phyloP scores from a whole-genome alignment of 2,797 vertebrate species.

The Parambassis ranga region DNA sequence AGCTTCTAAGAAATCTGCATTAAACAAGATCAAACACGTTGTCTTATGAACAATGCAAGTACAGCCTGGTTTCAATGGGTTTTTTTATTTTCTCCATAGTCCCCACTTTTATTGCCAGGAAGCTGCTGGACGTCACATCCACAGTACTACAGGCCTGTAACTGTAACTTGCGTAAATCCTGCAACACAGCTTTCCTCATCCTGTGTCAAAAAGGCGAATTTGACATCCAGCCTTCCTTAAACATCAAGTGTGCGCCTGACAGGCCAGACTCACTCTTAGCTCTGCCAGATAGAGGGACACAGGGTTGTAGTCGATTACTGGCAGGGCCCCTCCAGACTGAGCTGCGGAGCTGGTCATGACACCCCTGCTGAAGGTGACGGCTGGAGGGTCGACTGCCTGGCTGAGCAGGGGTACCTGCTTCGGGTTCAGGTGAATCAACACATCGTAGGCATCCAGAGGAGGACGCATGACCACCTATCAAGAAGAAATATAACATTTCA shows the following conservation, averaged over 20 bases:
- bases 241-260: not conserved
- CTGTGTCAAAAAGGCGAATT: not conserved
- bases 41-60: not conserved
- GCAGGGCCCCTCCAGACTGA: slow-evolving; percentile 70
- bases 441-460: slow-evolving; percentile 89
- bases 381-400: slow-evolving; percentile 84
- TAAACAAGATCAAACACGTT: no score
- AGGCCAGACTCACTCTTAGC: slow-evolving; percentile 83
- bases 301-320: slow-evolving; percentile 91
- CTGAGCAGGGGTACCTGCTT: slow-evolving; percentile 88
- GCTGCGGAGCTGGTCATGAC: slow-evolving; percentile 19
- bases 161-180: slow-evolving; percentile 8
- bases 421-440: slow-evolving; percentile 87
- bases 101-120: not conserved
- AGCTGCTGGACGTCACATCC: not conserved
- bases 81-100: not conserved
- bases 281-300: slow-evolving; percentile 87
- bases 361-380: slow-evolving; percentile 79
- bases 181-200: not conserved
- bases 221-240: not conserved
- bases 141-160: no score
- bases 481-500: no score
- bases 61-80: not conserved
- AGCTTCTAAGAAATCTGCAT: not conserved
- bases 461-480: slow-evolving; percentile 89